Evolutionary conservation across 2,797 vertebrate species (phyloP).

Genomic region (Centroberyx gerrardi): DNA sequence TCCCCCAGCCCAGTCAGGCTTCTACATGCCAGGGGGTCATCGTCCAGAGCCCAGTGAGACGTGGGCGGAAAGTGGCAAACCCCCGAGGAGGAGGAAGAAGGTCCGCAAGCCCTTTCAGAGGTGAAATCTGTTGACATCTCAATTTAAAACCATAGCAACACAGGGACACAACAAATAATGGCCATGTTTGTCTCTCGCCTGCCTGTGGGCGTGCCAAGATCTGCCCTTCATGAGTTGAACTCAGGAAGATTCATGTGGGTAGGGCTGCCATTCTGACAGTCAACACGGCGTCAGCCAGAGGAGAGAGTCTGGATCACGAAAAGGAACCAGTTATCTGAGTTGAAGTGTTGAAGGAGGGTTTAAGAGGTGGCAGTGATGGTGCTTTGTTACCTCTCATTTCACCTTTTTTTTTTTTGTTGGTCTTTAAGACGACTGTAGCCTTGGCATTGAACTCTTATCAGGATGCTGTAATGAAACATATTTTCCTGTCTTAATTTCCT

Average conservation of each 20-base stretch:
- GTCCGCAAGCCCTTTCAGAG: slow-evolving; percentile 93
- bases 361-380: slow-evolving; percentile 65
- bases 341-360: slow-evolving; percentile 62
- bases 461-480: slow-evolving; percentile 65
- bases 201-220: slow-evolving; percentile 64
- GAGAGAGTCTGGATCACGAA: slow-evolving; percentile 42
- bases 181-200: slow-evolving; percentile 76
- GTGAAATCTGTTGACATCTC: slow-evolving; percentile 78
- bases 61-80: slow-evolving; percentile 82
- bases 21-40: slow-evolving; percentile 77
- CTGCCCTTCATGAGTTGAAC: slow-evolving; percentile 50
- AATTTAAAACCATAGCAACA: slow-evolving; percentile 46
- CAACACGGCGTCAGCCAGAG: slow-evolving; percentile 38
- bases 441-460: slow-evolving; percentile 65
- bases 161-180: slow-evolving; percentile 67
- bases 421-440: slow-evolving; percentile 75
- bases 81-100: slow-evolving; percentile 89
- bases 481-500: slow-evolving; percentile 69
- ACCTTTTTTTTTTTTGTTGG: slow-evolving; percentile 57
- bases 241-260: slow-evolving; percentile 48
- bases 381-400: slow-evolving; percentile 70
- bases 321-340: slow-evolving; percentile 51
- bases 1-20: slow-evolving; percentile 77
- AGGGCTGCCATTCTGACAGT: slow-evolving; percentile 37
- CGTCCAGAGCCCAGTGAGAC: slow-evolving; percentile 80